These are phyloP conservation scores for Echiichthys vipera DNA, from an alignment of 2,797 vertebrate species.

Conservation along the genomic window DNA sequence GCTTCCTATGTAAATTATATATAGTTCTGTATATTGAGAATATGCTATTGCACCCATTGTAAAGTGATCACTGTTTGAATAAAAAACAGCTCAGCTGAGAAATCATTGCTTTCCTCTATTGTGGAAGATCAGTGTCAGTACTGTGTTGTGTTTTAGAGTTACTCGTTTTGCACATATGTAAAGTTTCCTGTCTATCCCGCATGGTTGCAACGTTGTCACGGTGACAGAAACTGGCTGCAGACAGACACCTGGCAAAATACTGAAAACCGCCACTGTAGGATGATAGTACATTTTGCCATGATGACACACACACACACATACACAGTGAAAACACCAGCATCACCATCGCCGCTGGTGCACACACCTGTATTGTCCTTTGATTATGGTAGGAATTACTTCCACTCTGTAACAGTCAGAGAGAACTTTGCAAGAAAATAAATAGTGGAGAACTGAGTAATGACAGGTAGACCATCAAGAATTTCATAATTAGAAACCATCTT, in stretches of 20 bases:
- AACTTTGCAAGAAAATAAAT: neutral
- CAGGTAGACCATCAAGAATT: neutral
- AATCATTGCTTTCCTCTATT: neutral
- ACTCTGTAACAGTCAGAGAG: no score
- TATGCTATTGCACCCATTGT: conserved; percentile 74
- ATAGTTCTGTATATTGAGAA: conserved; percentile 76
- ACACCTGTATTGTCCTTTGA: neutral
- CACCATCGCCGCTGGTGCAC: no score
- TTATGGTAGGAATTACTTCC: neutral
- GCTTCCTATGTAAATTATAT: conserved; percentile 59
- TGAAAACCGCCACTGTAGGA: no score
- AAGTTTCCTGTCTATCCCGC: no score
- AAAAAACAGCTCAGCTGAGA: conserved; percentile 69
- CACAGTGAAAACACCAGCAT: no score
- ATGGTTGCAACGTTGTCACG: no score
- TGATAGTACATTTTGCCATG: no score
- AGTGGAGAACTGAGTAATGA: neutral
- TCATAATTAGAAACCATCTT: neutral
- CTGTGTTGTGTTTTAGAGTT: neutral
- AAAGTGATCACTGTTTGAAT: conserved; percentile 79
- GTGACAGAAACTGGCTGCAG: no score
- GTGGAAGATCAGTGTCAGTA: neutral
- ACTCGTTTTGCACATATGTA: no score
- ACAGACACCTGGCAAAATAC: no score
- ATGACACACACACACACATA: no score